phyloP scores from a whole-genome alignment of 2,888 invertebrate genomes.

The Leptinotarsa rubiginosa region DNA sequence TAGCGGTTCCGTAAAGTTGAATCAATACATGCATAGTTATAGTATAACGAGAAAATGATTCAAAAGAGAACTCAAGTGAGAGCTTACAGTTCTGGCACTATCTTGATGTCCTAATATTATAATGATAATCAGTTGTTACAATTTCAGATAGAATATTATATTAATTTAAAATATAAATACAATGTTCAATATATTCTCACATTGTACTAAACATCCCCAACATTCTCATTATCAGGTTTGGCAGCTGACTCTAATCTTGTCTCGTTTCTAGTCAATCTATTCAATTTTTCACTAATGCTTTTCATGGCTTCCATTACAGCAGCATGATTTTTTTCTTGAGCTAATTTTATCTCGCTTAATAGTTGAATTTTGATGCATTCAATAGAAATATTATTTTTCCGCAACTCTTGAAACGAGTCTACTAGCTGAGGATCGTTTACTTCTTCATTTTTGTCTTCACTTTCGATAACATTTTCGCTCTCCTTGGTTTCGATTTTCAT shows the following conservation, averaged over 20 bases:
- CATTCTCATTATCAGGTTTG: background rate
- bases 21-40: too few relatives aligned
- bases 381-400: slow-evolving; percentile 41
- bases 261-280: background rate
- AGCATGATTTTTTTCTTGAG: slow-evolving; percentile 44
- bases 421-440: background rate
- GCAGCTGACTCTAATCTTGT: background rate
- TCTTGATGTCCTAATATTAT: too few relatives aligned
- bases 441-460: slow-evolving; percentile 34
- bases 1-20: too few relatives aligned
- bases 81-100: background rate
- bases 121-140: background rate
- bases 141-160: background rate
- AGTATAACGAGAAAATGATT: too few relatives aligned
- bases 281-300: slow-evolving; percentile 32
- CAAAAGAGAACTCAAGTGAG: too few relatives aligned
- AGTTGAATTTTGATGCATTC: slow-evolving; percentile 46
- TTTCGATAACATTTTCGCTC: slow-evolving; percentile 35
- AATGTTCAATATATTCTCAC: background rate
- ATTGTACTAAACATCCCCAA: background rate
- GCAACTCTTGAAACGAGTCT: slow-evolving; percentile 19
- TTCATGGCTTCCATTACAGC: slow-evolving; percentile 41
- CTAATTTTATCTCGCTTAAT: slow-evolving; percentile 42
- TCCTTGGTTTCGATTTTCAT: slow-evolving; percentile 38
- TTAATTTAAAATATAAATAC: slow-evolving; percentile 5